Evolutionary conservation across 2,797 vertebrate species (phyloP).

Genomic region (Pseudochirops cupreus): DNA sequence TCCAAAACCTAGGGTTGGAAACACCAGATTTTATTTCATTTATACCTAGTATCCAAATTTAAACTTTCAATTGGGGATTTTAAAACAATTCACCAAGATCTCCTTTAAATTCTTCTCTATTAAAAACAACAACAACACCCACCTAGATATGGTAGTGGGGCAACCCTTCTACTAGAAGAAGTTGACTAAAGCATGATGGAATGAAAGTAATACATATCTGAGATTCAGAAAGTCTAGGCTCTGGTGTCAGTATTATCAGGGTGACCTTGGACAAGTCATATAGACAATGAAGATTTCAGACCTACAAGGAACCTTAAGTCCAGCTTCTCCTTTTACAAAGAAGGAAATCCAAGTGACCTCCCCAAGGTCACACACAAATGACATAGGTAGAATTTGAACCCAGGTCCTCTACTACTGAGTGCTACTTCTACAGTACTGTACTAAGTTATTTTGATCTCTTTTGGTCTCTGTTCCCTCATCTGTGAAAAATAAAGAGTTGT

Average conservation of each 20-base stretch:
- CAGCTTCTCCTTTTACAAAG: not conserved
- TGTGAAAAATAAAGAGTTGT: not conserved
- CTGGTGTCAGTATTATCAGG: not conserved
- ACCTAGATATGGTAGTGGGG: conserved; percentile 3
- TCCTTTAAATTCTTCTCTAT: conserved; percentile 39
- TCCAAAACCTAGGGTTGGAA: conserved; percentile 10
- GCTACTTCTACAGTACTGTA: not conserved
- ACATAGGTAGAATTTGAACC: not conserved
- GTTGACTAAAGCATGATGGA: not conserved
- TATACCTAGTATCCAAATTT: not conserved
- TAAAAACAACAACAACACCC: not conserved
- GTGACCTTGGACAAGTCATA: not conserved
- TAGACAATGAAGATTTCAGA: not conserved
- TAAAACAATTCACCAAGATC: conserved; percentile 41
- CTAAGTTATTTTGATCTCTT: not conserved
- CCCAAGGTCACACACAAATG: not conserved
- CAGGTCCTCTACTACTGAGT: not conserved
- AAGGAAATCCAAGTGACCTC: not conserved
- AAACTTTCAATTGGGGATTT: conserved; percentile 22
- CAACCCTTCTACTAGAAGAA: not conserved
- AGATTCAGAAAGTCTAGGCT: not conserved
- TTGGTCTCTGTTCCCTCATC: not conserved
- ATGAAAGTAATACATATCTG: not conserved
- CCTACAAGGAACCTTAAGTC: not conserved
- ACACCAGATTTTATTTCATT: conserved; percentile 3